A percentile compares a stretch with the other conserved stretches of the same genome.
Conservation (phyloP, 2,797 vertebrate species). For the Lerista edwardsae region DNA sequence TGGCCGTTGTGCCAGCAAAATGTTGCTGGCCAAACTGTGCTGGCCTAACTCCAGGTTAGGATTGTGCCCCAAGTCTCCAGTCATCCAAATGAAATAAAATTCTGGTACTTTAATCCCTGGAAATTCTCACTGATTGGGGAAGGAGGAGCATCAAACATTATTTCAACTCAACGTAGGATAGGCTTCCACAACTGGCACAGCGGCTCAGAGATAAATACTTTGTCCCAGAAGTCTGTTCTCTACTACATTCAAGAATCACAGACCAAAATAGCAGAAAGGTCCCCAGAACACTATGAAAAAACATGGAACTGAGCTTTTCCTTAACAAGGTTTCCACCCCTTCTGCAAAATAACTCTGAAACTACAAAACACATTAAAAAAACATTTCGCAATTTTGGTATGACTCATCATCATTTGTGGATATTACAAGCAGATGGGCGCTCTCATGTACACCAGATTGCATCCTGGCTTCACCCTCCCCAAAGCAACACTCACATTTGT, state of each 20-base stretch:
- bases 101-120: background rate
- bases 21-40: too few species aligned
- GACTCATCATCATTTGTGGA: background rate
- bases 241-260: background rate
- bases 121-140: background rate
- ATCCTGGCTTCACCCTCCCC: background rate
- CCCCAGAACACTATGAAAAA: background rate
- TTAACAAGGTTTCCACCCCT: background rate
- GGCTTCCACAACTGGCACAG: background rate
- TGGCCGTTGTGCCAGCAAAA: too few species aligned
- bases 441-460: background rate
- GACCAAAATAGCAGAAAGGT: background rate
- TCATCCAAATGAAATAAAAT: background rate
- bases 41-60: too few species aligned
- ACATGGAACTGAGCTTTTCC: background rate
- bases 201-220: background rate
- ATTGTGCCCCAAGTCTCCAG: background rate
- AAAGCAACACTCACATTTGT: slow-evolving; percentile 84
- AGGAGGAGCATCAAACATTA: background rate
- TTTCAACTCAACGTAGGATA: background rate
- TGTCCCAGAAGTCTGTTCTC: background rate
- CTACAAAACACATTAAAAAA: background rate
- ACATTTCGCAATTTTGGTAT: background rate
- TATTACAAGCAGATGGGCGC: slow-evolving; percentile 5
- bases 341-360: background rate